Base-by-base conservation (phyloP, 2,888 invertebrate genomes). In the Suillia variegata region DNA sequence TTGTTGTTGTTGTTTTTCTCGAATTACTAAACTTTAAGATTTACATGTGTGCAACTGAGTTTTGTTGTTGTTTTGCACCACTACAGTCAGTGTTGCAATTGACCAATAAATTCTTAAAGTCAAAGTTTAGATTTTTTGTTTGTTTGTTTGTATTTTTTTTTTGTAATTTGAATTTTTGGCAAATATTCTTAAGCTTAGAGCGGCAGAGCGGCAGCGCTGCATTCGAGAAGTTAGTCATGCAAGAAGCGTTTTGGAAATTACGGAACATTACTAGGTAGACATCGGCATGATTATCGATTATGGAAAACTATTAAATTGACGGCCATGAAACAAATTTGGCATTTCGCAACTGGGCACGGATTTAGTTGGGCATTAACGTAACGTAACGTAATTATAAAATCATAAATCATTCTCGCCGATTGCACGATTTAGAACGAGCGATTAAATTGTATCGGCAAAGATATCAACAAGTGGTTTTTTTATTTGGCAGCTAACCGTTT, bases 271-370 rank as follows among this genome's bases (percentile, higher is more conserved):
- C 22, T 24, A 26, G 15, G 12, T 49, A 15, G 6, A 49, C 13
- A 12, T 49, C 15, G 12, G 8, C 13, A 21, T 21, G 22, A 45
- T 21, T 48, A 38, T 38, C 38, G 38, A 38, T n/a, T 52, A 49
- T 49, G 22, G 49, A 24, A 49, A 6, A 38, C 4, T 38, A 10
- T n/a, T 13, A n/a, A 38, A 38, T 38, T 26, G n/a, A 13, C 24
- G 54, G 54, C 54, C 54, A 22, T 54, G 54, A 45, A 54, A 42
- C 54, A 21, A 54, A 54, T 54, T 52, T 17, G 33, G 3, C 13
- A 20, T 33, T 52, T 10, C 38, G 38, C 38, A 38, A 38, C 13
- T n/a, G 6, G 13, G 12, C 4, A n/a, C 10, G 31, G 31, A 31
- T 6, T 31, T 10, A 5, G 10, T 38, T 38, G n/a, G 15, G 38